Evolutionary conservation across 2,888 invertebrate species (phyloP).

Genomic region (Drosophila mimica): DNA sequence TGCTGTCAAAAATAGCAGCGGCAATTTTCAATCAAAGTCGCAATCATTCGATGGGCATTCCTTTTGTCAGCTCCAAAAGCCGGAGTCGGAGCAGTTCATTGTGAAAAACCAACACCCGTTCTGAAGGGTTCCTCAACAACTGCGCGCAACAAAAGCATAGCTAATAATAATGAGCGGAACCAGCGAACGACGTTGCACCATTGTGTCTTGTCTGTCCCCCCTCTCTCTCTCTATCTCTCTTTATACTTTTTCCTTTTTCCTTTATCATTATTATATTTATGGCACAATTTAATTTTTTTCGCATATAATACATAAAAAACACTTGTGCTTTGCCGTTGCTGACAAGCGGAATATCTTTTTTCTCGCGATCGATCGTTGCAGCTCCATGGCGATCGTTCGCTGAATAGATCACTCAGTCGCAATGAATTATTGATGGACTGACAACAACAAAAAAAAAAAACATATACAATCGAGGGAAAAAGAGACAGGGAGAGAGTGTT

Average conservation of each 20-base stretch:
- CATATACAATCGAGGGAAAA: conserved; percentile 18
- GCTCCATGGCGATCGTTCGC: conserved; percentile 37
- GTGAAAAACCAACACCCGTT: conserved; percentile 74
- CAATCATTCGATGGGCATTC: conserved; percentile 45
- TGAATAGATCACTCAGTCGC: conserved; percentile 73
- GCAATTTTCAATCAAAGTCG: conserved; percentile 82
- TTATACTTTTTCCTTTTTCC: conserved; percentile 20
- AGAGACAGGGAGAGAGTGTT: conserved; percentile 1
- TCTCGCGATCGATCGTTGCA: conserved; percentile 63
- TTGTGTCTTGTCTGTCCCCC: conserved; percentile 23
- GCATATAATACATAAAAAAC: conserved; percentile 57
- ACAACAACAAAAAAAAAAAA: conserved; percentile 26
- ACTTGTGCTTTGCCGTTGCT: conserved; percentile 65
- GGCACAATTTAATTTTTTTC: conserved; percentile 71
- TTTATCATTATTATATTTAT: conserved; percentile 78
- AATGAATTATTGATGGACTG: conserved; percentile 77
- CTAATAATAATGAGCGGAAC: conserved; percentile 70
- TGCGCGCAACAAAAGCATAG: conserved; percentile 21
- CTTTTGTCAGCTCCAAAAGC: conserved; percentile 46
- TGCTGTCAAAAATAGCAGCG: conserved; percentile 78
- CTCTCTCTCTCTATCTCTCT: not conserved
- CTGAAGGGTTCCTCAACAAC: conserved; percentile 71
- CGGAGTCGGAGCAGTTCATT: conserved; percentile 26
- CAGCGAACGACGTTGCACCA: conserved; percentile 40
- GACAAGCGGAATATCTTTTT: conserved; percentile 80